A percentile compares a stretch with the other conserved stretches of the same genome.
These are phyloP conservation scores for Hirudo medicinalis DNA, from an alignment of 1,140 invertebrate genomes.

Conservation along the genomic window DNA sequence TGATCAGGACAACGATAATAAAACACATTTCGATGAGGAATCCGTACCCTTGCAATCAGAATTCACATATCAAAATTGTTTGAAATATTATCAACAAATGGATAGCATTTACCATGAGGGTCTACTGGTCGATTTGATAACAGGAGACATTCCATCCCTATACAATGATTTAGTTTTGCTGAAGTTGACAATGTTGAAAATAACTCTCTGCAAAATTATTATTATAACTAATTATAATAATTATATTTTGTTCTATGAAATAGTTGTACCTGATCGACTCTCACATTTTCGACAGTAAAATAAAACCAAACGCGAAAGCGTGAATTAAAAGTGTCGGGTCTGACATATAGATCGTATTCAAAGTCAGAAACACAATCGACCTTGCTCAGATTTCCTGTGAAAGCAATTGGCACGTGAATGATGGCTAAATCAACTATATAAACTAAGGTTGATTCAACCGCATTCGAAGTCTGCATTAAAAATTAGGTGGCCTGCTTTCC, in stretches of 20 bases:
- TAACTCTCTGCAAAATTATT: conserved; percentile 60
- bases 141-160: conserved; percentile 73
- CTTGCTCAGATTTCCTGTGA: conserved; percentile 75
- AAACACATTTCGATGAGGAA: conserved; percentile 73
- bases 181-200: conserved; percentile 94
- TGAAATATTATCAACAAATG: conserved; percentile 12
- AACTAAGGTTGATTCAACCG: conserved; percentile 41
- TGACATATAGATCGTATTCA: conserved; percentile 89
- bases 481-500: conserved; percentile 80
- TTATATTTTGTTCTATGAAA: conserved; percentile 1
- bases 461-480: conserved; percentile 95
- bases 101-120: conserved; percentile 64
- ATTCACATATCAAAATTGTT: conserved; percentile 3
- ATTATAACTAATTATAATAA: not conserved
- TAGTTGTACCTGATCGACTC: conserved; percentile 63
- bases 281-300: conserved; percentile 92
- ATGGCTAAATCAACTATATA: not conserved
- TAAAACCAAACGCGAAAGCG: conserved; percentile 89
- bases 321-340: conserved; percentile 90
- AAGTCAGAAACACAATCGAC: conserved; percentile 83
- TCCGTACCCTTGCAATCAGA: conserved; percentile 54
- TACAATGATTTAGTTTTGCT: conserved; percentile 80
- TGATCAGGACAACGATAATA: conserved; percentile 83
- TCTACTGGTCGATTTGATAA: conserved; percentile 76
- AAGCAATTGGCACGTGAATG: conserved; percentile 21